Conservation (phyloP, 2,888 invertebrate species). For the Eupithecia dodoneata region DNA sequence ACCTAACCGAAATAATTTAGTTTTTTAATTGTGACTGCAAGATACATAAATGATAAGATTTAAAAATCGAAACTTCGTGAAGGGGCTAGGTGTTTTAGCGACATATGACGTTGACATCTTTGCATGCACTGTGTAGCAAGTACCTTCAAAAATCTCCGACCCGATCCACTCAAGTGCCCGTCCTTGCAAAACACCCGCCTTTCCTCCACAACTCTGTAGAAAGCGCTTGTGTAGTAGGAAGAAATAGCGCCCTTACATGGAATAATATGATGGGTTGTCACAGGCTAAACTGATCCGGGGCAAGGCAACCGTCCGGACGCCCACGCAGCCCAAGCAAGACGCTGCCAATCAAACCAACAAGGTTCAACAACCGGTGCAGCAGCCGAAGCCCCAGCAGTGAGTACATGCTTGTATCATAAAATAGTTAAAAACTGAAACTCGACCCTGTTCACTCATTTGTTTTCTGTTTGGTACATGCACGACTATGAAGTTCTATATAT, state of each 20-base stretch:
- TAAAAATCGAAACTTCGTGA: neutral
- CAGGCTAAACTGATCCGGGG: constrained; percentile 87
- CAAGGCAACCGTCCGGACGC: constrained; percentile 85
- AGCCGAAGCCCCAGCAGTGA: constrained; percentile 45
- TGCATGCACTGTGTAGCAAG: neutral
- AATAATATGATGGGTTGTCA: constrained; percentile 7
- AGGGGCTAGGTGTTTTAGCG: neutral
- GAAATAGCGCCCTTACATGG: neutral
- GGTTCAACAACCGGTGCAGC: constrained; percentile 79
- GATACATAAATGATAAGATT: neutral
- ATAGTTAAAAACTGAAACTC: no score
- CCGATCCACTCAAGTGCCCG: neutral
- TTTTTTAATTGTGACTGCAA: neutral
- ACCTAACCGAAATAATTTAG: no score
- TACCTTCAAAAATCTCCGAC: neutral
- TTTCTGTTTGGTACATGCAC: no score
- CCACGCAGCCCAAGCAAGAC: constrained; percentile 89
- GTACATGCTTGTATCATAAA: neutral
- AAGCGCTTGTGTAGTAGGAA: neutral
- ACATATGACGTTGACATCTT: neutral
- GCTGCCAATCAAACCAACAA: constrained; percentile 89
- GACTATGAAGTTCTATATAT: no score
- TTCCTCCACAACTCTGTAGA: neutral
- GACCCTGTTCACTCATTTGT: no score
- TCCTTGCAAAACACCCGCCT: neutral